phyloP scores from a whole-genome alignment of 2,113 vertebrate species.

The Oncorhynchus clarkii region DNA sequence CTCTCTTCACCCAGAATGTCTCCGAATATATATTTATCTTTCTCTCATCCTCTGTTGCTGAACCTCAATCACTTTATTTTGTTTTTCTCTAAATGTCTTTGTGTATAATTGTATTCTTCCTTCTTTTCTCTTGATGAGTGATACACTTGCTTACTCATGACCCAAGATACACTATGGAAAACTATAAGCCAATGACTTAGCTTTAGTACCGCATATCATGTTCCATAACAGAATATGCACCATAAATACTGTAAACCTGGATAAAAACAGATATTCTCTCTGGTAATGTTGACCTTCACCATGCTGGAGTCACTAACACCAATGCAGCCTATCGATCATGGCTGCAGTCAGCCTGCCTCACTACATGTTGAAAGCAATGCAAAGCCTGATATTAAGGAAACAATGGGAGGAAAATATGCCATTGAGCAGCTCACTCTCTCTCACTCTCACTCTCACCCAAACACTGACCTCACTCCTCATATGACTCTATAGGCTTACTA shows the following conservation, averaged over 20 bases:
- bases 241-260: background rate
- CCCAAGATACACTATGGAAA: background rate
- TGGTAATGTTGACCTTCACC: slow-evolving; percentile 17
- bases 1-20: background rate
- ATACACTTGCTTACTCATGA: background rate
- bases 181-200: no score
- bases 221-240: background rate
- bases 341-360: slow-evolving; percentile 31
- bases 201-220: background rate
- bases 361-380: slow-evolving; percentile 7
- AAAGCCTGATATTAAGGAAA: slow-evolving; percentile 35
- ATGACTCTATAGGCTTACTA: no score
- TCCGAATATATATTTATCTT: background rate
- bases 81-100: background rate
- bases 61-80: background rate
- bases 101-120: background rate
- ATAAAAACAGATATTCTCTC: background rate
- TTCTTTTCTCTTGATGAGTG: background rate
- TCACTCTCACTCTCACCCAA: slow-evolving; percentile 1
- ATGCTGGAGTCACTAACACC: slow-evolving; percentile 33
- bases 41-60: background rate
- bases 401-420: slow-evolving; percentile 56
- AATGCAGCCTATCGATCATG: background rate
- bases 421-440: slow-evolving; percentile 29
- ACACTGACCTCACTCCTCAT: background rate